Evolutionary conservation across 2,113 vertebrate genomes (phyloP), one percentile per base, ranked within the genome.

Genomic region (Oenanthe melanoleuca): DNA sequence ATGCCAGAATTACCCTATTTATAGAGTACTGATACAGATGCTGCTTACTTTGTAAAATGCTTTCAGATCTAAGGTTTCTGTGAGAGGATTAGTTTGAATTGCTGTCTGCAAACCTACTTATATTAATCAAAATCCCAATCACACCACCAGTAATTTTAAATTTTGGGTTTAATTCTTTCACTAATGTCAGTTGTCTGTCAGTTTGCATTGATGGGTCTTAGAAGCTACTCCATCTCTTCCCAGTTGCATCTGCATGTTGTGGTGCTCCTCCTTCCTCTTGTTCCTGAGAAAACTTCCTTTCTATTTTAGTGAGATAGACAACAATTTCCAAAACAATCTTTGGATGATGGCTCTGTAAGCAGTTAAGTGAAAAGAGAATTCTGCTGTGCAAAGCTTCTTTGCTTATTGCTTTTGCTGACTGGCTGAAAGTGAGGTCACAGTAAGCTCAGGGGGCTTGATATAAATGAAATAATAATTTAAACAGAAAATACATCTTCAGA

Each of bases 361-460:
- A 91, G 65, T 70, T 63, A 89, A 78, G 42, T 56, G 42, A 80
- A 73, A 92, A 80, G 29, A 49, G 40, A 85, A 89, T 72, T 65
- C 28, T 69, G 57, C 69, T 75, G 87, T 79, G 81, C 93, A 67
- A 85, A 80, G 50, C 64, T 88, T 16, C 74, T 91, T 93, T 88
- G 38, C 82, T 92, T 86, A 65, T 92, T 65, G 37, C 28, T 93
- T 94, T 69, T 80, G 85, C 70, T 95, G 85, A 75, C 71, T 94
- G 66, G 28, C 28, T 77, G 71, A 53, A 80, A 82, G 55, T 69
- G 53, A 88, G 81, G 75, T 93, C 45, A 60, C 29, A 34, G 28
- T 45, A 60, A 85, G 50, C 53, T 94, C 4, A 1, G 45, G 67
- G 13, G 16, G 22, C 40, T 81, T 74, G 34, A 31, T 74, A 57